These are phyloP conservation scores for Donacobius atricapilla DNA, from an alignment of 2,113 vertebrate species.

Conservation along the genomic window DNA sequence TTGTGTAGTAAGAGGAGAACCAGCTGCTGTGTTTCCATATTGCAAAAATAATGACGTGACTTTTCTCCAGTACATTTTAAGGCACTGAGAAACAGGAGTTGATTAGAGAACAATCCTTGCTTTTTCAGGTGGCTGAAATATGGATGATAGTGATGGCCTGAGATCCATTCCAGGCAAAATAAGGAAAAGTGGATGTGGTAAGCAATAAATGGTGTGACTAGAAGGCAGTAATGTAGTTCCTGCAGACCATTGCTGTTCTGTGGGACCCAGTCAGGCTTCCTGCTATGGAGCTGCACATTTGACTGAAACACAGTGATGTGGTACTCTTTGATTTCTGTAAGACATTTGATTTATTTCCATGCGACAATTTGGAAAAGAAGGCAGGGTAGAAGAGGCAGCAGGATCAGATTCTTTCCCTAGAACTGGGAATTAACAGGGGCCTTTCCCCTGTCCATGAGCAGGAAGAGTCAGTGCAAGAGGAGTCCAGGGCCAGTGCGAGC, in stretches of 20 bases:
- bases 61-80: neutral
- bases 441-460: neutral
- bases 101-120: neutral
- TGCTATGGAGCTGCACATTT: neutral
- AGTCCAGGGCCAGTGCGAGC: neutral
- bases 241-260: neutral
- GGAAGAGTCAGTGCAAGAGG: neutral
- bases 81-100: neutral
- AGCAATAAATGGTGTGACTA: neutral
- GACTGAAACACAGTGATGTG: neutral
- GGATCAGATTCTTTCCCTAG: neutral
- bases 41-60: neutral
- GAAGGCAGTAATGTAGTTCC: neutral
- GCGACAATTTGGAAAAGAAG: neutral
- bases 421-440: neutral
- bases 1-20: neutral
- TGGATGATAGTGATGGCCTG: neutral
- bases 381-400: neutral
- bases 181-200: neutral
- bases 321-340: neutral
- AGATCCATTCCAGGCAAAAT: neutral
- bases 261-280: neutral
- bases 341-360: accelerated
- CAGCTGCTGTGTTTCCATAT: neutral
- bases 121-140: neutral